A percentile compares a stretch with the other conserved stretches of the same genome.
Evolutionary conservation across 2,888 invertebrate species (phyloP).

Genomic region (Amphipoea oculea): DNA sequence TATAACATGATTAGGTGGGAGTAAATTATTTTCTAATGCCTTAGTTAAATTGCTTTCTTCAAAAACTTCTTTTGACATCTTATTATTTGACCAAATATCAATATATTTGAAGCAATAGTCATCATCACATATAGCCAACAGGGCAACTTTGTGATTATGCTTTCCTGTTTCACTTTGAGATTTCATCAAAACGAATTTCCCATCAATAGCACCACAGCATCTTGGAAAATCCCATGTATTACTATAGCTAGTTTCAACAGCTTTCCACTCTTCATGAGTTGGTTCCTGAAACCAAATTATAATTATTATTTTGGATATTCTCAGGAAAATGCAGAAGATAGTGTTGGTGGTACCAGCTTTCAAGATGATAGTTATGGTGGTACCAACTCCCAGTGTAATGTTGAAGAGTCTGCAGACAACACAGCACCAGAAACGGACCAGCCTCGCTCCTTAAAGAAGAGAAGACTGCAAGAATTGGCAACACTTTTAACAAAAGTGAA

Average conservation of each 20-base stretch:
- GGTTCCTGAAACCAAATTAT: conserved; percentile 22
- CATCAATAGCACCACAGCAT: conserved; percentile 39
- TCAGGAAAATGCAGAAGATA: conserved; percentile 29
- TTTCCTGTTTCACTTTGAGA: conserved; percentile 7
- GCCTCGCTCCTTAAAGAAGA: conserved; percentile 26
- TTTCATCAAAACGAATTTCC: conserved; percentile 22
- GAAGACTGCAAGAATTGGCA: conserved; percentile 34
- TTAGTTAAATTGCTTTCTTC: conserved; percentile 5
- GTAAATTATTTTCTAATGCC: conserved; percentile 28
- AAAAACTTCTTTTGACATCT: background rate
- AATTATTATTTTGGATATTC: background rate
- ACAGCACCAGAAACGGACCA: conserved; percentile 9
- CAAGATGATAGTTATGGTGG: conserved; percentile 27
- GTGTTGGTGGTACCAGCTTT: conserved; percentile 2
- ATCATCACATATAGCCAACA: conserved; percentile 31
- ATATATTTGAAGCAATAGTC: conserved; percentile 39
- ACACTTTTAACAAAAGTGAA: conserved; percentile 41
- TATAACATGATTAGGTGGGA: conserved; percentile 19
- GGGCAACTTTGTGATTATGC: conserved; percentile 13
- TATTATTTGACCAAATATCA: conserved; percentile 11
- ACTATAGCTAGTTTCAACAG: conserved; percentile 13
- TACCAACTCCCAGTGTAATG: conserved; percentile 1
- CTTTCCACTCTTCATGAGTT: conserved; percentile 19
- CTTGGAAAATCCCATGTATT: conserved; percentile 22
- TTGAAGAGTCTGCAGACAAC: conserved; percentile 21